Conservation (phyloP, 2,113 vertebrate species). For the Coracopsis vasa region DNA sequence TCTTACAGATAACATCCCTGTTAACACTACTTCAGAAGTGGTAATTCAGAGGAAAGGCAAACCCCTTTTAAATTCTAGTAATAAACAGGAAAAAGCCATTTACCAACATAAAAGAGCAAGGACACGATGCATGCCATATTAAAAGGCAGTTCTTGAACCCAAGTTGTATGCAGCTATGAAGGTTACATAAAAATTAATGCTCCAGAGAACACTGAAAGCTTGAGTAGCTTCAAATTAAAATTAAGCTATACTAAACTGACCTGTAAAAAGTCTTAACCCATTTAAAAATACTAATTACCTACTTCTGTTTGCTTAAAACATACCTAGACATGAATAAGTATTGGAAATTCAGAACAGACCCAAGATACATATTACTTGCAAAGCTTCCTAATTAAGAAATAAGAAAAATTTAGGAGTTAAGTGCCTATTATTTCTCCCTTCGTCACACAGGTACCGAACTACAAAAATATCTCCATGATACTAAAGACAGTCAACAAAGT, state of each 20-base stretch:
- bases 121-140: background rate
- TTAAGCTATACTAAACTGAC: background rate
- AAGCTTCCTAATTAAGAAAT: background rate
- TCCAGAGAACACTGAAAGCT: background rate
- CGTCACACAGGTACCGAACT: background rate
- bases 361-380: rapidly evolving
- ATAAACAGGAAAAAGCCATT: background rate
- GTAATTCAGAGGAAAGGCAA: background rate
- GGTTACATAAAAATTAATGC: background rate
- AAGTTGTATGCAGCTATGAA: background rate
- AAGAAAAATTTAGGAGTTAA: background rate
- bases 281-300: background rate
- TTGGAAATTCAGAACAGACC: background rate
- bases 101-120: background rate
- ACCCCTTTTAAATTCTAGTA: background rate
- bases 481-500: background rate
- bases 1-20: background rate
- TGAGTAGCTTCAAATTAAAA: background rate
- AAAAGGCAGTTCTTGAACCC: background rate
- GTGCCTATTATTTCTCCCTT: background rate
- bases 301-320: background rate
- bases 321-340: background rate
- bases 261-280: background rate
- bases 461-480: background rate
- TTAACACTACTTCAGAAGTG: background rate